Base-by-base conservation (phyloP, 2,113 vertebrate genomes). In the Limanda limanda region DNA sequence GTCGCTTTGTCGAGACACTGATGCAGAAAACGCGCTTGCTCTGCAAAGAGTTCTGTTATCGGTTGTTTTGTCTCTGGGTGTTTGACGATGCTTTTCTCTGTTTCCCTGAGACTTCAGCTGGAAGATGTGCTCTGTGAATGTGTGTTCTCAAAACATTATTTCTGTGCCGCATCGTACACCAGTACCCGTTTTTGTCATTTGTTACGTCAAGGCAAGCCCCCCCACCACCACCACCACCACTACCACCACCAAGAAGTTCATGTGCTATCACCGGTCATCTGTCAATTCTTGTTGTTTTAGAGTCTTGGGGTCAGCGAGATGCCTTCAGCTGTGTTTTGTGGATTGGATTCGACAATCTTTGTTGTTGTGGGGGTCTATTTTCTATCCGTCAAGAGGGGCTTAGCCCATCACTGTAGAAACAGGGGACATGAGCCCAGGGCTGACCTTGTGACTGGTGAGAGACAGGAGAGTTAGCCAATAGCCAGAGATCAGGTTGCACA, bases 401-500 rank as follows among this genome's bases (percentile, higher is more conserved):
- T 84, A 73, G 74, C 74, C 83, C 81, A 83, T 91, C 74, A 35
- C 85, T 83, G 82, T 87, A 89, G 86, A 90, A 90, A 90, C 84
- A 66, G 69, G 82, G 82, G 81, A 88, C 89, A 68, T 78, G 81
- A 90, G 85, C 77, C 88, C 82, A 69, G 68, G 60, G 71, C 86
- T 91, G 91, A 91, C 90, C 84, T 87, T 88, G 89, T 88, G 89
- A 85, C 82, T 88, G 88, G 75, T 84, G 84, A 89, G 69, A 82
- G 88, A 89, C 77, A 71, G 80, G 74, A 88, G 83, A 81, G 72
- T 82, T 65, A 83, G 79, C 88, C 85, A 84, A 89, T 86, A 85
- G 86, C 81, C 76, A 83, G 88, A 82, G 90, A 92, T 93, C 87
- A 89, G 82, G 90, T 91, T 93, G 88, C 89, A 89, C 78, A 75